Conservation (phyloP, 2,113 vertebrate genomes). For the Scomber colias region DNA sequence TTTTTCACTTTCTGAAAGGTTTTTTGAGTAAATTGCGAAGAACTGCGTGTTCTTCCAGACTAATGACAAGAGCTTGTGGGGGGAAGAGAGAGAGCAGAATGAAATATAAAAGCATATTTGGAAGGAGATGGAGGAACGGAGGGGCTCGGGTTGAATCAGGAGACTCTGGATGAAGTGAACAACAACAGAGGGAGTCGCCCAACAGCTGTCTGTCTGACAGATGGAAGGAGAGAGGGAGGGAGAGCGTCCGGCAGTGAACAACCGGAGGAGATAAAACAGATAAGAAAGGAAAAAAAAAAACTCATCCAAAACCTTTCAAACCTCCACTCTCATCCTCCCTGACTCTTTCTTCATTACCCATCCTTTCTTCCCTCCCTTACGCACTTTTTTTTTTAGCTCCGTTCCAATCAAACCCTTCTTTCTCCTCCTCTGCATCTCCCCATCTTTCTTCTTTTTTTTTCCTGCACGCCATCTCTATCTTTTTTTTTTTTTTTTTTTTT, state of each 20-base stretch:
- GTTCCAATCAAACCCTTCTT: slow-evolving; percentile 1
- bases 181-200: slow-evolving; percentile 51
- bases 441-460: neutral
- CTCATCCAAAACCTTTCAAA: slow-evolving; percentile 54
- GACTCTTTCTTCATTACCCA: slow-evolving; percentile 48
- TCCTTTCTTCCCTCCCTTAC: slow-evolving; percentile 14
- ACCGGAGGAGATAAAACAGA: slow-evolving; percentile 74
- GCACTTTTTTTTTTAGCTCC: slow-evolving; percentile 21
- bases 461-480: slow-evolving; percentile 8
- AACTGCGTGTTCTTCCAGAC: slow-evolving; percentile 48
- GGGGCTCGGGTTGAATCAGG: slow-evolving; percentile 46
- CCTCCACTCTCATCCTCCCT: slow-evolving; percentile 40
- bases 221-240: slow-evolving; percentile 52
- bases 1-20: slow-evolving; percentile 48
- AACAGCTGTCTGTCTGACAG: slow-evolving; percentile 66
- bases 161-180: slow-evolving; percentile 46
- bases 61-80: slow-evolving; percentile 23
- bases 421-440: neutral
- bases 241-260: slow-evolving; percentile 47
- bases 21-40: neutral
- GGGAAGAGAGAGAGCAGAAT: neutral
- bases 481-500: neutral
- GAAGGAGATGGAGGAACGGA: slow-evolving; percentile 36
- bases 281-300: slow-evolving; percentile 48
- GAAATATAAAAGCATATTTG: slow-evolving; percentile 64